Percentiles rank a stretch among this genome's conserved stretches.
These are phyloP conservation scores for Pogonophryne albipinna DNA, from an alignment of 2,797 vertebrate genomes.

Conservation along the genomic window DNA sequence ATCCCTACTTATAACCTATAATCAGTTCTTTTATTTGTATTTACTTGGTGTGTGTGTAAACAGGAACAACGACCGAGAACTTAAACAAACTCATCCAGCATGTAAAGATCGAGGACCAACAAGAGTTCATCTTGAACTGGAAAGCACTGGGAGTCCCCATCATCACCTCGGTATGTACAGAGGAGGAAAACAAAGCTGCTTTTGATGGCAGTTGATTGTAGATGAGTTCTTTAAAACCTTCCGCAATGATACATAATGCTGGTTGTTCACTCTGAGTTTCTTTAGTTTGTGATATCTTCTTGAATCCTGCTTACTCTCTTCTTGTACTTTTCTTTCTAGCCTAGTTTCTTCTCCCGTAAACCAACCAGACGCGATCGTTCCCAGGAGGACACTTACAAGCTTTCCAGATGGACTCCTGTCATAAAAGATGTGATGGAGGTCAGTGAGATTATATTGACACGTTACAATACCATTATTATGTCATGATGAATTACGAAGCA, in stretches of 20 bases:
- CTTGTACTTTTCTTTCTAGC: constrained; percentile 60
- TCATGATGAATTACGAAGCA: background rate
- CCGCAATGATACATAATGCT: background rate
- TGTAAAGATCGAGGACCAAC: constrained; percentile 92
- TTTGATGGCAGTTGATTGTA: background rate
- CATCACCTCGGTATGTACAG: constrained; percentile 82
- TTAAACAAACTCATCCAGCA: constrained; percentile 96
- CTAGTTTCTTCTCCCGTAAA: constrained; percentile 80
- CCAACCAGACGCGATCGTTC: constrained; percentile 89
- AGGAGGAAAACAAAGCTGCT: background rate
- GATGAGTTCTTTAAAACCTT: background rate
- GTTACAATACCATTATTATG: background rate
- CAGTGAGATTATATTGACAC: constrained; percentile 24
- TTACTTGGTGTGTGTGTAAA: constrained; percentile 15
- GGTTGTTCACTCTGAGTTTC: background rate
- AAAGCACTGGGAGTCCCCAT: constrained; percentile 93
- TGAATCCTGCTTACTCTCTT: background rate
- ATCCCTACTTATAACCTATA: background rate
- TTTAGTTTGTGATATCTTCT: background rate
- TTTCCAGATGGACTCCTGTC: constrained; percentile 96
- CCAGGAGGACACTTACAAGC: constrained; percentile 90
- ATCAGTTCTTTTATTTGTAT: constrained; percentile 9
- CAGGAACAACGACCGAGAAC: constrained; percentile 97
- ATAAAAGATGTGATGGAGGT: constrained; percentile 99
- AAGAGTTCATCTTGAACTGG: constrained; percentile 96